These are phyloP conservation scores for Dreissena rostriformis DNA, from an alignment of 1,140 invertebrate species.

Conservation along the genomic window DNA sequence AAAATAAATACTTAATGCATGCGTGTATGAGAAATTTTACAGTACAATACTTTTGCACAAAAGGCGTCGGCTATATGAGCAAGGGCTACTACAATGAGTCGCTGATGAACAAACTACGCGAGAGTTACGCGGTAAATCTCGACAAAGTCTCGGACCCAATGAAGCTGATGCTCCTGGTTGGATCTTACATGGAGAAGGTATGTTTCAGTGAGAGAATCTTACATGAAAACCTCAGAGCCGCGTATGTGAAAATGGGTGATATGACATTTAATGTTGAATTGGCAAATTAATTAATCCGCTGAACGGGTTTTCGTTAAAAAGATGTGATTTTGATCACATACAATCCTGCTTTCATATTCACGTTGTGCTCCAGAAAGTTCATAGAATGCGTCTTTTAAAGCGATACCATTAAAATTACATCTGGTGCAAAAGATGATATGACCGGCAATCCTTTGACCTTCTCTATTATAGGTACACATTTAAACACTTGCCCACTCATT, in stretches of 20 bases:
- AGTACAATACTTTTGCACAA: too few species aligned
- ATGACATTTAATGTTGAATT: too few species aligned
- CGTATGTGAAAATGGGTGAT: too few species aligned
- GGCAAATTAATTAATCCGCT: too few species aligned
- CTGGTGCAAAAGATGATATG: not conserved
- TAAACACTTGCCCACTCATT: not conserved
- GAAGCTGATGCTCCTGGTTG: conserved; percentile 32
- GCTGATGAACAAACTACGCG: conserved; percentile 49
- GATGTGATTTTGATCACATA: too few species aligned
- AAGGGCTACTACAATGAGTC: conserved; percentile 43
- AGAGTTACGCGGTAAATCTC: conserved; percentile 21
- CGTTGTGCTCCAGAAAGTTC: not conserved
- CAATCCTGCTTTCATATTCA: too few species aligned
- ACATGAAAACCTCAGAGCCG: too few species aligned
- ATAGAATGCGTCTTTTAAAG: not conserved
- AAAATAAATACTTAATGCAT: too few species aligned
- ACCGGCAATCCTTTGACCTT: not conserved
- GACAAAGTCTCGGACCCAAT: conserved; percentile 42
- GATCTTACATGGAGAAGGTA: conserved; percentile 31
- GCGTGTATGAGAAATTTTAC: too few species aligned
- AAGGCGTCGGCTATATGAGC: conserved; percentile 34
- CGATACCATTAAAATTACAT: not conserved
- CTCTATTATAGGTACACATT: not conserved
- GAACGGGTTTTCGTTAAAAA: too few species aligned
- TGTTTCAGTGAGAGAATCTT: too few species aligned